A percentile compares a stretch with the other conserved stretches of the same genome.
Conservation (phyloP, 2,113 vertebrate genomes). For the Empidonax alnorum region DNA sequence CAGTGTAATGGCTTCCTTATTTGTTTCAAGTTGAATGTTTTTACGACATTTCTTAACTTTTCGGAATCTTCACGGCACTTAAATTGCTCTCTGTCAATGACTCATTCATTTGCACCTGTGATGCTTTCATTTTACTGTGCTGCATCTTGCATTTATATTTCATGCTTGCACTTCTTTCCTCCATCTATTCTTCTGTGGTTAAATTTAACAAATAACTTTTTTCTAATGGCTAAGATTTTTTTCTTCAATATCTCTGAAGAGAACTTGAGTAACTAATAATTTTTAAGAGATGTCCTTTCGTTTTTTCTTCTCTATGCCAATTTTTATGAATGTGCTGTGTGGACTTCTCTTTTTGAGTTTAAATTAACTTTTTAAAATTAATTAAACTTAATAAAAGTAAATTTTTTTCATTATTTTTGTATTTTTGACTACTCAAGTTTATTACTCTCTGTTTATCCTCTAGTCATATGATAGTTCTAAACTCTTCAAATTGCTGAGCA, state of each 20-base stretch:
- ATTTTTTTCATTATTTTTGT: neutral
- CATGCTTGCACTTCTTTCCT: neutral
- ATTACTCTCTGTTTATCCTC: neutral
- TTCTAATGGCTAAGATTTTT: neutral
- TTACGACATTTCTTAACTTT: neutral
- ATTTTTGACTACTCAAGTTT: neutral
- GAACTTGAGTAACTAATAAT: neutral
- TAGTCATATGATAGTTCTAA: neutral
- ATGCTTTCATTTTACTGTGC: constrained; percentile 23
- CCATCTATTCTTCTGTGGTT: neutral
- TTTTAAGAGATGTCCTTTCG: neutral
- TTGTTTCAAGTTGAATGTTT: constrained; percentile 11
- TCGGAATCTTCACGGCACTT: neutral
- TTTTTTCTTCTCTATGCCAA: neutral
- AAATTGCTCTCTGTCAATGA: neutral
- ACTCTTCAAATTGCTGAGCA: neutral
- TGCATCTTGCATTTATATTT: constrained; percentile 13
- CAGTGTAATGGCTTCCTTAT: neutral
- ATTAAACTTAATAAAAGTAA: neutral
- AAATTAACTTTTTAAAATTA: neutral
- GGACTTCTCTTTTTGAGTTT: neutral
- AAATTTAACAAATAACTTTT: neutral
- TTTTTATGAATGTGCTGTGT: neutral
- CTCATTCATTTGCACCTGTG: neutral
- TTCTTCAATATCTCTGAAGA: neutral